Evolutionary conservation across 2,797 vertebrate species (phyloP).

Genomic region (Cynodonichthys magdalenae): DNA sequence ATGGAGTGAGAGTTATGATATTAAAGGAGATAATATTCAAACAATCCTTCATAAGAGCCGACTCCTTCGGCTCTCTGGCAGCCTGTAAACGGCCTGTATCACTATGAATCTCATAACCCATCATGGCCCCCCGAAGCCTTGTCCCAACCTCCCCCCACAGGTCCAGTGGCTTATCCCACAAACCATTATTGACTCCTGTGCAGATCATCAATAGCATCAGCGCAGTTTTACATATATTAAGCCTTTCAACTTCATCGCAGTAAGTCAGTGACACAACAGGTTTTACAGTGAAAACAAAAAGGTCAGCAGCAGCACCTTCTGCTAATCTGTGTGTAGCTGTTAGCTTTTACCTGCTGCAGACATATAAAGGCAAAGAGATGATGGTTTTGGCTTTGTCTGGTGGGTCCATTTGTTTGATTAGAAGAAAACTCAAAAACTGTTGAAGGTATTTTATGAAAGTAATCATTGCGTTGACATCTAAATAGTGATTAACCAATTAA

Average conservation of each 20-base stretch:
- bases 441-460: no score
- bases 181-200: constrained; percentile 72
- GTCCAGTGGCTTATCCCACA: constrained; percentile 72
- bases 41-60: constrained; percentile 53
- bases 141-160: constrained; percentile 50
- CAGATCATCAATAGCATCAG: constrained; percentile 67
- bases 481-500: no score
- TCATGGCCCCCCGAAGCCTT: constrained; percentile 43
- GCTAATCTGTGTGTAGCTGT: no score
- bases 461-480: no score
- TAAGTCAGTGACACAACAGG: constrained; percentile 50
- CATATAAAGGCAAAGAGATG: no score
- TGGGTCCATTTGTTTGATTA: no score
- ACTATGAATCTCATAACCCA: constrained; percentile 64
- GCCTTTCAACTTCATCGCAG: constrained; percentile 60
- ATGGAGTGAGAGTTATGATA: constrained; percentile 46
- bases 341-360: no score
- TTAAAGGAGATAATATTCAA: constrained; percentile 65
- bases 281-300: constrained; percentile 32
- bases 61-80: constrained; percentile 42
- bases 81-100: constrained; percentile 62
- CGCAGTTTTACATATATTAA: constrained; percentile 71
- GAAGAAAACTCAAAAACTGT: no score
- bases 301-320: constrained; percentile 20
- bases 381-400: no score